Conservation (phyloP, 2,797 vertebrate species). For the Anas bernieri region DNA sequence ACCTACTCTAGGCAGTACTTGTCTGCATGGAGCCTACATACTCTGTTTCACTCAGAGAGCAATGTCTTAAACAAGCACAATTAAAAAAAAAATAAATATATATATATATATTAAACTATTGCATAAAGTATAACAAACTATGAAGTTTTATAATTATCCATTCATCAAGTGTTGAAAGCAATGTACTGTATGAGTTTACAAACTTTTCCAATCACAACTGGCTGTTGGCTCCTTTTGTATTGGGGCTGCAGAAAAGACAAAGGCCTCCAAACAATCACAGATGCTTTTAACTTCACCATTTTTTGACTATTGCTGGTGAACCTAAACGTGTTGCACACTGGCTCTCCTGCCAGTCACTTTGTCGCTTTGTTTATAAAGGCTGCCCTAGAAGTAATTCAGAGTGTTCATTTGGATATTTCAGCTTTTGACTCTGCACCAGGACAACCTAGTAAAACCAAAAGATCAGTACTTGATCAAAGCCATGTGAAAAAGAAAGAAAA, state of each 20-base stretch:
- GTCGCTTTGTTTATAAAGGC: not conserved
- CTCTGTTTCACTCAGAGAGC: not conserved
- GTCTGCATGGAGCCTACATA: fast-evolving
- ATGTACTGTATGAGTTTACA: not conserved
- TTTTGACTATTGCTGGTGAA: not conserved
- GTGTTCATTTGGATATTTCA: not conserved
- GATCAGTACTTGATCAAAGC: not conserved
- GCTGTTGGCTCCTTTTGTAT: not conserved
- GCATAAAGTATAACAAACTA: not conserved
- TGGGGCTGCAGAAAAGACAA: not conserved
- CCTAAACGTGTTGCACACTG: not conserved
- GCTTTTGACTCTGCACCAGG: not conserved
- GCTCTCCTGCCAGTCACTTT: not conserved
- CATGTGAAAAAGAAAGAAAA: not conserved
- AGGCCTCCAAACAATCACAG: not conserved
- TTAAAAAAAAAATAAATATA: not conserved
- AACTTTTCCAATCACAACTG: not conserved
- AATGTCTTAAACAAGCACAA: not conserved
- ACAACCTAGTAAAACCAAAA: not conserved
- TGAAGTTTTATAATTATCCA: not conserved
- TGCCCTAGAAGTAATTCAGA: not conserved
- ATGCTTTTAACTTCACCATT: not conserved
- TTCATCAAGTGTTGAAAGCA: not conserved
- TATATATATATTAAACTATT: not conserved
- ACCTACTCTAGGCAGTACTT: not conserved